Evolutionary conservation across 2,888 invertebrate species (phyloP).

Genomic region (Desoria tigrina): DNA sequence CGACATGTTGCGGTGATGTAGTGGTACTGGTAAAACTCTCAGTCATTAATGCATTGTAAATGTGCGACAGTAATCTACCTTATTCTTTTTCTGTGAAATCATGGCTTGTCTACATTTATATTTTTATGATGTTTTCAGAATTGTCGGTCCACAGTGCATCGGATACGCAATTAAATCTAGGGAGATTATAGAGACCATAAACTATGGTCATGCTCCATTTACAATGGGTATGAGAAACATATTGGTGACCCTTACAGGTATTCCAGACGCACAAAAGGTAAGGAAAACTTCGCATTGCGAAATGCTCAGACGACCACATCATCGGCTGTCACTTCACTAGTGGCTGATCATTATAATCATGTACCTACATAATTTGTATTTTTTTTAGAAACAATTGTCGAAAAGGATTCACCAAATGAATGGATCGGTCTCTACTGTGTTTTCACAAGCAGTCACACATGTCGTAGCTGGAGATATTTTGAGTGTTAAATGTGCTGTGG

Average conservation of each 20-base stretch:
- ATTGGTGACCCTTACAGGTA: conserved; percentile 67
- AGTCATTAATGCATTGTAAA: too few relatives aligned
- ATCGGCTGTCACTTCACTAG: too few relatives aligned
- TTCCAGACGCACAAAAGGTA: conserved; percentile 54
- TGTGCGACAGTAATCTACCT: conserved; percentile 52
- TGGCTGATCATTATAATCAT: too few relatives aligned
- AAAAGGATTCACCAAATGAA: conserved; percentile 40
- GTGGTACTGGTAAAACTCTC: too few relatives aligned
- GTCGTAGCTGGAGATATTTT: conserved; percentile 34
- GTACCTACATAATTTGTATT: conserved; percentile 13
- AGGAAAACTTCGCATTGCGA: conserved; percentile 14
- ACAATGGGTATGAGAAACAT: conserved; percentile 77
- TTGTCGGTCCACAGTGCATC: conserved; percentile 82
- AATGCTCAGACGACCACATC: too few relatives aligned
- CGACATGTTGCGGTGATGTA: too few relatives aligned
- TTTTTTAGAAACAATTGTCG: conserved; percentile 18
- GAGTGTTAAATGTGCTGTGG: conserved; percentile 60
- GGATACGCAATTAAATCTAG: conserved; percentile 55
- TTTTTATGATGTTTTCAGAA: conserved; percentile 61
- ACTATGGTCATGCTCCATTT: conserved; percentile 67
- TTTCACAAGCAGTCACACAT: conserved; percentile 45
- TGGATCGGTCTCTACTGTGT: conserved; percentile 28
- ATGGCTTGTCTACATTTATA: background rate
- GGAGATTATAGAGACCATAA: conserved; percentile 64
- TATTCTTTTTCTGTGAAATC: conserved; percentile 4